Evolutionary conservation across 2,113 vertebrate species (phyloP), one percentile per base, ranked within the genome.

Genomic region (Oreocharis arfaki): DNA sequence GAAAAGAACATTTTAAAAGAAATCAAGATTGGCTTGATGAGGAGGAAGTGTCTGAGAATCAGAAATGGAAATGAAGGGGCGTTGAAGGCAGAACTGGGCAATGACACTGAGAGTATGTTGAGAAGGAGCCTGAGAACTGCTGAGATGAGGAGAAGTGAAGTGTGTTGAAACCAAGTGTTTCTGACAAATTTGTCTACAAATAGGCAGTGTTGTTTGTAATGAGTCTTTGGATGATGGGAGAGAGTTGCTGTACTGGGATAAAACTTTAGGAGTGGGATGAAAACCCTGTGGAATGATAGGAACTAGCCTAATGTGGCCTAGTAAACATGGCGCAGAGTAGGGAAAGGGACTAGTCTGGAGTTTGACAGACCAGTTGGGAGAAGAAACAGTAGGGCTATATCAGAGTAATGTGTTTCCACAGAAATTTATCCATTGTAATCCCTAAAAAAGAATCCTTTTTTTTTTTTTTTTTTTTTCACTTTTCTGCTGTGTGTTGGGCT

Each of bases 401-500:
- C 16, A 47, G 67, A 75, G 42, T 39, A 32, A 20, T 50, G 30
- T 13, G 2, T 75, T 78, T 70, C 60, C 35, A 49, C 22, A 41
- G 26, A 60, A 63, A 14, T 85, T 26, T 18, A 23, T 47, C 32
- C 13, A 17, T 33, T 75, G n/a, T 56, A 68, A 60, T 42, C 27
- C 13, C 35, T 79, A 13, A 83, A 81, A 50, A 9, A 7, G 7
- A 49, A 69, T 24, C 1, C 2, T 41, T 2, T 0, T 1, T 70
- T 76, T 65, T 70, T 14, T 2, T 41, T 2, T 0, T 1, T 70
- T 76, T 65, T 70, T 14, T 17, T 46, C 1, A 0, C 24, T 93
- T 22, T 76, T 47, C 41, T 80, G 10, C 46, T 71, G 12, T 59
- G 12, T 63, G 37, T 53, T 68, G 19, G 16, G 16, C 30, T 91